These are phyloP conservation scores for Bradypus variegatus DNA, from an alignment of 2,797 vertebrate species.

Conservation along the genomic window DNA sequence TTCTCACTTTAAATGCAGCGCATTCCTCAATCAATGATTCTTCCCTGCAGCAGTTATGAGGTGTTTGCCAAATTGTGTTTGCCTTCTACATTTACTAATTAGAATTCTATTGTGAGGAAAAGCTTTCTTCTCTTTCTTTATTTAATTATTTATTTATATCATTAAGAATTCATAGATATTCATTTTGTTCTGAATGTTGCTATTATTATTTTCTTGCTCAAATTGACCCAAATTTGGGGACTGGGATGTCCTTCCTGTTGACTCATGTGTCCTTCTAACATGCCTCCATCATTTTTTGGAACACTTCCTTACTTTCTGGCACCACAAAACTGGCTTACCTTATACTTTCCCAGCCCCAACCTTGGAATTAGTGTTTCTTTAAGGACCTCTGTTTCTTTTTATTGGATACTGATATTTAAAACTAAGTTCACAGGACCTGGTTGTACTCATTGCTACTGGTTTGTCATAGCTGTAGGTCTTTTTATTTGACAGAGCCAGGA, in stretches of 20 bases:
- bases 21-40: background rate
- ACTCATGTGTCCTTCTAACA: background rate
- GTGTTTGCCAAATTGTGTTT: background rate
- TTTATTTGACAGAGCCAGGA: background rate
- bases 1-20: background rate
- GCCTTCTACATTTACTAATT: background rate
- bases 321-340: background rate
- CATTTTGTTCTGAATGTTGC: background rate
- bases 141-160: background rate
- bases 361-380: background rate
- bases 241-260: background rate
- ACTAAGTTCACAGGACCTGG: background rate
- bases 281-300: background rate
- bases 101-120: background rate
- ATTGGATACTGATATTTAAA: background rate
- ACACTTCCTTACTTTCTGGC: background rate
- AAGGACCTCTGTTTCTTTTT: background rate
- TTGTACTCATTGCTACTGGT: background rate
- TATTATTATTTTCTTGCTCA: background rate
- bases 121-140: background rate
- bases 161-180: background rate
- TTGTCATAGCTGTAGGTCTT: background rate
- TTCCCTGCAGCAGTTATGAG: background rate
- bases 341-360: no score
- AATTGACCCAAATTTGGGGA: background rate